Evolutionary conservation across 2,797 vertebrate genomes (phyloP), one percentile per base, ranked within the genome.

Genomic region (Platyrinchus mystaceus): DNA sequence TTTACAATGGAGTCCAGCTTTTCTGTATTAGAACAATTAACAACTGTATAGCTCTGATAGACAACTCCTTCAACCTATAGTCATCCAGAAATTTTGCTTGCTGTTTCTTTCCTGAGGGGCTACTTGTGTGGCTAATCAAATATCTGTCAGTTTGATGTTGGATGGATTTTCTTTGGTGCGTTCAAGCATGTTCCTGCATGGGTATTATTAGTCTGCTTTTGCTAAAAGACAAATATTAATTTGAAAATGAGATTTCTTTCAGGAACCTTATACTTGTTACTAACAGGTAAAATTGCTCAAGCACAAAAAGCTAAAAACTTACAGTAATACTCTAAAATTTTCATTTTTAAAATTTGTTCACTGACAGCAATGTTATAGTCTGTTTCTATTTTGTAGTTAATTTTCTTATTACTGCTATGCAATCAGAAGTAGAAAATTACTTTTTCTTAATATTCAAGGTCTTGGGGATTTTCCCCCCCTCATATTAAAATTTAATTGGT

Each of bases 391-490:
- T 13, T 67, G 28, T 21, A 84, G 63, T 50, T 81, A 39, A 78
- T 55, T 46, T 59, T 47, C 9, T 86, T 81, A 77, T 78, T 58
- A 84, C 7, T 76, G 39, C 18, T 78, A 39, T 16, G 60, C 17
- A 87, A 56, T 47, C 39, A 68, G 44, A 55, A 53, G 8, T 49
- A 85, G 41, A 78, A 78, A 86, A 93, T 53, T 27, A 87, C 47
- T 63, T 79, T 74, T 92, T 83, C 43, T 74, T 46, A 53, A 63
- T 43, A 69, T 78, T 36, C 41, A 53, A 56, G 10, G 34, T 27
- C 67, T 21, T 64, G 34, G 0, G 16, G 6, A 1, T 1, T 6
- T 32, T 7, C 9, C 6, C 9, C 9, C 24, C 6, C 22, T 34
- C 14, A n/a, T 22, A 73, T 58, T 77, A 80, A 74, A 89, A 85